Evolutionary conservation across 2,113 vertebrate species (phyloP).

Genomic region (Suricata suricatta): DNA sequence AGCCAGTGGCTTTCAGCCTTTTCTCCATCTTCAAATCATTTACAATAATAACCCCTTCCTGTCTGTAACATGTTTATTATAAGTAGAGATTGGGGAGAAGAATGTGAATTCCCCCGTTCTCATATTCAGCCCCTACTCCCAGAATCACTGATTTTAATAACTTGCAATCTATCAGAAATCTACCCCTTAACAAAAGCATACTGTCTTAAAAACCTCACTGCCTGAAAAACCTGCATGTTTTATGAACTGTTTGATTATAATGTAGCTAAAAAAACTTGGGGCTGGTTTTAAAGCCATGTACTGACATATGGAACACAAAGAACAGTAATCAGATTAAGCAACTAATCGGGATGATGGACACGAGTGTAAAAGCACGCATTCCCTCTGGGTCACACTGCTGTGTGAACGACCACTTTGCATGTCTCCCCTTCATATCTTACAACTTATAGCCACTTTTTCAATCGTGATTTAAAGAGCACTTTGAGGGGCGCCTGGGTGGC

Average conservation of each 20-base stretch:
- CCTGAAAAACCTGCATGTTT: not conserved
- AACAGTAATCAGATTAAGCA: constrained; percentile 86
- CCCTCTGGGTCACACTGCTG: constrained; percentile 76
- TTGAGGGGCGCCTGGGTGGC: too few relatives aligned
- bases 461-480: not conserved
- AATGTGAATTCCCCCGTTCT: not conserved
- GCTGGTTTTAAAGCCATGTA: constrained; percentile 75
- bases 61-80: not conserved
- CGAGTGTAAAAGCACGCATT: constrained; percentile 59
- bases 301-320: constrained; percentile 84
- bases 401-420: not conserved
- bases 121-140: not conserved
- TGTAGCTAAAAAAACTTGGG: constrained; percentile 30
- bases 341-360: constrained; percentile 83
- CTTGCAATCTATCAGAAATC: not conserved
- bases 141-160: not conserved
- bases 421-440: not conserved
- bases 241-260: constrained; percentile 58
- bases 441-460: not conserved
- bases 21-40: not conserved
- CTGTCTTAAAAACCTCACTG: not conserved
- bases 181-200: not conserved
- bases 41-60: not conserved
- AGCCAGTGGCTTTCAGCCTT: not conserved
- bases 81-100: not conserved